Base-by-base conservation (phyloP, 2,797 vertebrate species). In the Botia almorhae region DNA sequence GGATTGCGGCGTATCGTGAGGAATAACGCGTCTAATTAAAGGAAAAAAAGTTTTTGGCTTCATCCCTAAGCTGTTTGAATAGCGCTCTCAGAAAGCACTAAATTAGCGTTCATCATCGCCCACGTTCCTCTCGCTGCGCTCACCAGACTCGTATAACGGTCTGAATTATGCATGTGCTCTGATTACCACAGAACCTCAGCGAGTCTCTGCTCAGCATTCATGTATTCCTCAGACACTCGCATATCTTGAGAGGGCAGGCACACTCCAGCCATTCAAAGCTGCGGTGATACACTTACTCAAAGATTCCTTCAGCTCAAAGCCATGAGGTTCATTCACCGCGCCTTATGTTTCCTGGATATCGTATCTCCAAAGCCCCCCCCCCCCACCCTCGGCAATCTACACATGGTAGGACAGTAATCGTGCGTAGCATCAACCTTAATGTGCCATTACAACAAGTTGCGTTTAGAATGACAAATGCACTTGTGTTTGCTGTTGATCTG, bases 121-220 rank as follows among this genome's bases (percentile, higher is more conserved):
- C 75, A 82, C 58, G 2, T 74, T 64, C 80, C 56, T 81, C 79
- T 46, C 74, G 23, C 64, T 17, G 16, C 7, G 14, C 83, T 71
- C 70, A 69, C 23, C 65, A 68, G 65, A 56, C 36, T 50, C 69
- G 51, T 70, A 80, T 80, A 78, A 73, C 74, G 48, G 69, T 21
- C 80, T 85, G 81, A 83, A 83, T 84, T 81, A 83, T 83, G 78
- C 81, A 86, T 87, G 79, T 76, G 67, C 72, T 85, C 58, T 85
- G 73, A 84, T 78, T 77, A 78, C 68, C 78, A 39, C 83, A 65
- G 73, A 51, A 19, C 29, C 80, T 51, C 48, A 53, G 73, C 71
- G 63, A 77, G 76, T 79, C 58, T 17, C 69, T 84, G 78, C 76
- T 67, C 71, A 43, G 80, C 74, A 81, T 77, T 81, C 68, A 70